Percentiles rank a stretch among this genome's conserved stretches.
Conservation (phyloP, 2,888 invertebrate genomes). For the Platerodrilus igneus region DNA sequence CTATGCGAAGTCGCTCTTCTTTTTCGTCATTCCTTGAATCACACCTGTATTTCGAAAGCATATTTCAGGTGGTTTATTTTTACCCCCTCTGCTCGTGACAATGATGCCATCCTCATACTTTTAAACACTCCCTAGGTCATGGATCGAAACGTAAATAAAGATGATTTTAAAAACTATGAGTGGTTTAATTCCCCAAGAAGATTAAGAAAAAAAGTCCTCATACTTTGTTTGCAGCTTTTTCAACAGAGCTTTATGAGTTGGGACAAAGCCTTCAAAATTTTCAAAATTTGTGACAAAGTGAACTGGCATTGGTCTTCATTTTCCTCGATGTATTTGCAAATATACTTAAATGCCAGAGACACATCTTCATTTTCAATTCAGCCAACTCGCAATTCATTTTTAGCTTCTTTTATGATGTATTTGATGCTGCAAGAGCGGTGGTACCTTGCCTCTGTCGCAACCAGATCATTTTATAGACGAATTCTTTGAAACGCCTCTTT, state of each 20-base stretch:
- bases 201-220: too few species aligned
- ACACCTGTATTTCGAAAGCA: conserved; percentile 7
- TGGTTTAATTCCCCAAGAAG: too few species aligned
- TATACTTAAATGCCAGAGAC: conserved; percentile 1
- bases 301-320: conserved; percentile 4
- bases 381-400: conserved; percentile 1
- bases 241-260: conserved; percentile 1
- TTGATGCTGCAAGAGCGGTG: too few species aligned
- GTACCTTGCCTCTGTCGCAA: too few species aligned
- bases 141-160: too few species aligned
- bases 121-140: too few species aligned
- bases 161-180: too few species aligned
- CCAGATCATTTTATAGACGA: not conserved
- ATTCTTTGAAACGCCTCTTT: conserved; percentile 2
- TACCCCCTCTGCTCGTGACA: conserved; percentile 4
- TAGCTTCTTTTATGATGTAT: conserved; percentile 3
- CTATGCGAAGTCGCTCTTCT: too few species aligned
- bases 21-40: too few species aligned
- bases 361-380: not conserved
- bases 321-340: too few species aligned
- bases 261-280: not conserved
- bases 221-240: conserved; percentile 2
- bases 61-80: conserved; percentile 3
- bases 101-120: conserved; percentile 7
- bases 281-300: not conserved